Base-by-base conservation (phyloP, 2,797 vertebrate species). In the Gymnoscopelus braueri region DNA sequence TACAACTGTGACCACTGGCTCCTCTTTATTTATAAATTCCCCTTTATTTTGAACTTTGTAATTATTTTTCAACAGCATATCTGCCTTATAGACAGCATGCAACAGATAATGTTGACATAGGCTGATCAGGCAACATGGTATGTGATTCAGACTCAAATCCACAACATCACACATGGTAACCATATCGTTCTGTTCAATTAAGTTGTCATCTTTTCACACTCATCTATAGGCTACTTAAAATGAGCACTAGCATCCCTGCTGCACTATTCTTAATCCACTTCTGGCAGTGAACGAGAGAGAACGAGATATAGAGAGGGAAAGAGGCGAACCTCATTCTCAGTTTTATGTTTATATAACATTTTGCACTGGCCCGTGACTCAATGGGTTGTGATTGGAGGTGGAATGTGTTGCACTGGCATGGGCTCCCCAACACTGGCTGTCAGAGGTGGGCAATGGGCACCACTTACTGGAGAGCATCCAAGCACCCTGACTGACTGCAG, bases 271-370 rank as follows among this genome's bases (percentile, higher is more conserved):
- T 89, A 86, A 90, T 89, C 82, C 81, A 85, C 88, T 87, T 77
- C 79, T 71, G 62, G 50, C 14, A 12, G 11, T 1, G 8, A 51
- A 15, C 12, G 14, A 51, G 14, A 51, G 50, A 51, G 50, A 51
- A 15, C 9, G 2, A 50, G 49, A 50, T 3, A 14, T 3, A n/a
- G 55, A 57, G 52, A 5, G 57, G 60, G 62, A 62, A 74, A 75
- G 72, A 49, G 84, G 63, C 79, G 77, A 81, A 87, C 86, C 81
- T 83, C 71, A 74, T 87, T 88, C 86, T 73, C 89, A 78, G 74
- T 81, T 78, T 81, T 88, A 90, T 91, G 88, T 88, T 90, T 89
- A 92, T 91, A 89, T 88, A 85, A 87, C 85, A 87, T 91, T 89
- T 91, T 91, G 86, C 88, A 87, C 82, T 79, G 78, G 84, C 64